Conservation (phyloP, 2,113 vertebrate genomes). For the Gila orcuttii region DNA sequence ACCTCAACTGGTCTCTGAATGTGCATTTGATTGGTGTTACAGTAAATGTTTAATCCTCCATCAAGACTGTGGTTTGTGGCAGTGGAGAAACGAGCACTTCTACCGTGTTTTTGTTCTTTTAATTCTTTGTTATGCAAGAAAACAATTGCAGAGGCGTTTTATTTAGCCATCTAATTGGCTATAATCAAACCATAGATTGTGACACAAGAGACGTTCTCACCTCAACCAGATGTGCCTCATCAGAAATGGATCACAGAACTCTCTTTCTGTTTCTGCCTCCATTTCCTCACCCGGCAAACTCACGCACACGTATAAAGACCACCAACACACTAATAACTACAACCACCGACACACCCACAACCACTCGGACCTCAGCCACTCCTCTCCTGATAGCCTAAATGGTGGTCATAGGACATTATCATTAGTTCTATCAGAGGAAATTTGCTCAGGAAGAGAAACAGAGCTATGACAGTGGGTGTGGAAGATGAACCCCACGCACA, state of each 20-base stretch:
- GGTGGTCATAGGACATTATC: constrained; percentile 30
- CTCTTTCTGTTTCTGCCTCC: background rate
- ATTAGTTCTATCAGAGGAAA: constrained; percentile 37
- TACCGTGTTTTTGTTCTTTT: background rate
- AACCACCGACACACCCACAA: constrained; percentile 26
- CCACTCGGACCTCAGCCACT: background rate
- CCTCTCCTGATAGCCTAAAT: constrained; percentile 4
- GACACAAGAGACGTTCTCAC: constrained; percentile 19
- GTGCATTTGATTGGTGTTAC: constrained; percentile 27
- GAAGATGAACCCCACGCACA: constrained; percentile 50
- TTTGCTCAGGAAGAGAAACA: constrained; percentile 43
- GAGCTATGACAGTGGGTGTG: constrained; percentile 55
- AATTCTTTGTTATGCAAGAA: constrained; percentile 7
- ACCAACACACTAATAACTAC: constrained; percentile 57
- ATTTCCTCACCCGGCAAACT: constrained; percentile 21
- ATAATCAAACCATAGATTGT: constrained; percentile 27
- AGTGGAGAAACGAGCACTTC: background rate
- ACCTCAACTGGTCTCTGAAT: constrained; percentile 12
- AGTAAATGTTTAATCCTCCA: constrained; percentile 35
- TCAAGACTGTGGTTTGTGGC: constrained; percentile 33
- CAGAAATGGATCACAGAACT: constrained; percentile 43
- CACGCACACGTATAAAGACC: constrained; percentile 49
- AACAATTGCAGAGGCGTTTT: background rate
- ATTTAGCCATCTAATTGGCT: constrained; percentile 25
- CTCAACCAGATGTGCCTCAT: constrained; percentile 49